Evolutionary conservation across 2,888 invertebrate species (phyloP), one percentile per base, ranked within the genome.

Genomic region (Julus scanicus): DNA sequence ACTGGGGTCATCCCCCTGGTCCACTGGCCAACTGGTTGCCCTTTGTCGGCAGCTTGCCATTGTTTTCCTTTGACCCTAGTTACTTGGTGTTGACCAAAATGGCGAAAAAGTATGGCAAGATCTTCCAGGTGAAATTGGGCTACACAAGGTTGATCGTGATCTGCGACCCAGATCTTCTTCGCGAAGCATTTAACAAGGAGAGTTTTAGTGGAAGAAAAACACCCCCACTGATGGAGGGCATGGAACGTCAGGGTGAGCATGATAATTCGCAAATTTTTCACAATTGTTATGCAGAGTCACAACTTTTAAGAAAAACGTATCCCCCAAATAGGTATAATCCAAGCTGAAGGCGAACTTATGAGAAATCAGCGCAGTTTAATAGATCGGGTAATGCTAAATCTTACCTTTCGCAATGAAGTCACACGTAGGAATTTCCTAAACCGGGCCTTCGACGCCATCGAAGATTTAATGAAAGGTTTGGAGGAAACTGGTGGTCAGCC

Each of bases 261-360:
- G 5, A 63, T 20, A 4, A 20, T n/a, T n/a, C n/a, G 20, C 6
- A 6, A 44, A 44, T 44, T 6, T 5, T 44, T 3, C 6, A 6
- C 44, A 44, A 44, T 44, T 44, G 44, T 44, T 44, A 44, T 5
- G 44, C 44, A 6, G 44, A n/a, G n/a, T n/a, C n/a, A n/a, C n/a
- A n/a, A n/a, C n/a, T n/a, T n/a, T n/a, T n/a, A n/a, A n/a, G n/a
- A n/a, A n/a, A n/a, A n/a, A n/a, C n/a, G n/a, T n/a, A n/a, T n/a
- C n/a, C n/a, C n/a, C n/a, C n/a, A n/a, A n/a, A 48, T 44, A 97
- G 97, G 97, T 89, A 93, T 97, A 37, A 95, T 97, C 90, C 96
- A 96, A 90, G 95, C 97, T 2, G 95, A 96, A 92, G 97, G 97
- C 0, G 94, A 94, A 2, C 92, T 95, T 29, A 97, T 97, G 97